These are phyloP conservation scores for Rhadinocentrus ornatus DNA, from an alignment of 2,797 vertebrate species.

Conservation along the genomic window DNA sequence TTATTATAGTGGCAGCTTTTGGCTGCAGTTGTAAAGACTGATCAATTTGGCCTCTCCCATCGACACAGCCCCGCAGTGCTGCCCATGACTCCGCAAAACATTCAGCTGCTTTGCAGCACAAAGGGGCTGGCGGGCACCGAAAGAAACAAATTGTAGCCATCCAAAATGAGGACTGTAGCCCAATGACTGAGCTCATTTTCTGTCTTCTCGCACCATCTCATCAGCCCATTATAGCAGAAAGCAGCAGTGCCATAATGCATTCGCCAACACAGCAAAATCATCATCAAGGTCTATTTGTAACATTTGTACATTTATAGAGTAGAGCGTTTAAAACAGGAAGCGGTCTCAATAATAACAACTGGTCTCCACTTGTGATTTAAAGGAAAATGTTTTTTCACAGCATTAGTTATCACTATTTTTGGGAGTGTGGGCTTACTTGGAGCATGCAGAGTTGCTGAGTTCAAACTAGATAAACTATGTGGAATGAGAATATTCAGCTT, in stretches of 20 bases:
- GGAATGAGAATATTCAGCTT: slow-evolving; percentile 41
- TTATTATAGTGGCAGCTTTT: slow-evolving; percentile 75
- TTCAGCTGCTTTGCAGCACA: slow-evolving; percentile 77
- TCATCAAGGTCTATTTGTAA: slow-evolving; percentile 25
- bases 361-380: slow-evolving; percentile 51
- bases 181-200: slow-evolving; percentile 77
- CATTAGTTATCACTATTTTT: slow-evolving; percentile 40
- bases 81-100: slow-evolving; percentile 76
- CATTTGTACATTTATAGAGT: slow-evolving; percentile 51
- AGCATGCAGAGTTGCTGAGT: slow-evolving; percentile 44
- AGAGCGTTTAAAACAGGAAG: slow-evolving; percentile 53
- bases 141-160: slow-evolving; percentile 67
- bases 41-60: slow-evolving; percentile 67
- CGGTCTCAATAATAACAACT: slow-evolving; percentile 44
- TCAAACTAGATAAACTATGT: slow-evolving; percentile 42
- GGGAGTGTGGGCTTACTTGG: slow-evolving; percentile 39
- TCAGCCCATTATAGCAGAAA: slow-evolving; percentile 58
- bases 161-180: slow-evolving; percentile 59
- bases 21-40: slow-evolving; percentile 73
- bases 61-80: slow-evolving; percentile 59
- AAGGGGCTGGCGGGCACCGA: slow-evolving; percentile 50
- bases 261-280: slow-evolving; percentile 45
- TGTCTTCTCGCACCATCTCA: slow-evolving; percentile 56
- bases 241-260: slow-evolving; percentile 46
- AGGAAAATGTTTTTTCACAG: slow-evolving; percentile 40